These are phyloP conservation scores for Caenorhabditis uteleia DNA, from an alignment of 2,888 invertebrate genomes.

Conservation along the genomic window DNA sequence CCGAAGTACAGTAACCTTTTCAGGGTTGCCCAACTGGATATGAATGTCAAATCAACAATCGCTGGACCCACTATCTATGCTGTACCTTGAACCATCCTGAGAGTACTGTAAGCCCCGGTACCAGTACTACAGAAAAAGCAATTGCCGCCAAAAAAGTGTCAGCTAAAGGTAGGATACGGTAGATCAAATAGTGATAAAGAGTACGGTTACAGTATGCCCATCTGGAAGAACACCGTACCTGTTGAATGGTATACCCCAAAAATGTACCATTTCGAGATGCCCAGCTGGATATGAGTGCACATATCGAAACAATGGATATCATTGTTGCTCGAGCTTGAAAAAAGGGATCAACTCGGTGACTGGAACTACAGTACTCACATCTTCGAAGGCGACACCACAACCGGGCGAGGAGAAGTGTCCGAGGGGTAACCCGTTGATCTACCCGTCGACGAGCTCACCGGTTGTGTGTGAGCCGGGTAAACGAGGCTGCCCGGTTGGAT, in stretches of 20 bases:
- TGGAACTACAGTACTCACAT: conserved; percentile 25
- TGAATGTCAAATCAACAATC: conserved; percentile 51
- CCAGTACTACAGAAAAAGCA: no score
- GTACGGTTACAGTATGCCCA: conserved; percentile 48
- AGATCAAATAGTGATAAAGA: no score
- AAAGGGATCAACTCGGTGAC: conserved; percentile 13
- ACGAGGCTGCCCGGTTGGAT: conserved; percentile 47
- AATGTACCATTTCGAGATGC: conserved; percentile 46
- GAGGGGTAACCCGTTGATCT: conserved; percentile 49
- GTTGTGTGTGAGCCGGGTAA: conserved; percentile 50
- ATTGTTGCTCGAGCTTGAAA: conserved; percentile 47
- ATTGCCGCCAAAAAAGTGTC: no score
- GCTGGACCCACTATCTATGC: conserved; percentile 56
- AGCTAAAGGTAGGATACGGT: no score
- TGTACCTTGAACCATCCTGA: conserved; percentile 40
- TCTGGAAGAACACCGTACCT: conserved; percentile 52
- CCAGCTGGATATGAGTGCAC: conserved; percentile 56
- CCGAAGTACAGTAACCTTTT: no score
- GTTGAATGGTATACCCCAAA: conserved; percentile 54
- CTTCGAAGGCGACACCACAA: conserved; percentile 25
- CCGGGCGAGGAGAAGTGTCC: conserved; percentile 36
- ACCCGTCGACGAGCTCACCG: conserved; percentile 53
- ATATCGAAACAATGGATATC: conserved; percentile 47
- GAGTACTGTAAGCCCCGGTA: conserved; percentile 1
- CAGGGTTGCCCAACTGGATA: conserved; percentile 29